Conservation (phyloP, 2,113 vertebrate species). For the Vulpes ferrilata region DNA sequence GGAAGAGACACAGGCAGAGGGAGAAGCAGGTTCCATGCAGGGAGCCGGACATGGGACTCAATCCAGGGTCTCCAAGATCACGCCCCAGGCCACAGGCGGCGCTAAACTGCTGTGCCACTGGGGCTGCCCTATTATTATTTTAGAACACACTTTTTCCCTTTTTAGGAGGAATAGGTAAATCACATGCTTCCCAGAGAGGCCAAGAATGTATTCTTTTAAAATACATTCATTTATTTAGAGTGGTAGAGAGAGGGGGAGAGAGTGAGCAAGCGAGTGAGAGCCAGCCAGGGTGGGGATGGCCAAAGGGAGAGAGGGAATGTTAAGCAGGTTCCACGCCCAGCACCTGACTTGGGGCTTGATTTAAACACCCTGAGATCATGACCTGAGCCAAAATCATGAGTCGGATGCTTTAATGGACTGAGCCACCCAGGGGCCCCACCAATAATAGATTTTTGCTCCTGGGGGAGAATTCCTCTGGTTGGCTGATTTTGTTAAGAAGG, state of each 20-base stretch:
- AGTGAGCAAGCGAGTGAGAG: accelerated
- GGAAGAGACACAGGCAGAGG: no score
- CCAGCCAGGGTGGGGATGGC: background rate
- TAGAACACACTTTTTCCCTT: background rate
- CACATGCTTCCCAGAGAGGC: background rate
- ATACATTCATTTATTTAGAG: background rate
- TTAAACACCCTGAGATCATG: background rate
- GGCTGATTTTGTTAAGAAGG: background rate
- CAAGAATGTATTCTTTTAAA: background rate
- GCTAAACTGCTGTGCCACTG: no score
- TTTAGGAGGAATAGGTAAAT: background rate
- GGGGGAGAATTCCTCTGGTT: background rate
- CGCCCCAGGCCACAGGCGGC: no score
- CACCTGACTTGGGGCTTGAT: background rate
- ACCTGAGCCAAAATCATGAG: background rate
- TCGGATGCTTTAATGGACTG: background rate
- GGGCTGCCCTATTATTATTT: no score
- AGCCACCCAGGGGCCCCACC: background rate
- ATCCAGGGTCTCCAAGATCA: no score
- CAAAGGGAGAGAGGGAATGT: background rate
- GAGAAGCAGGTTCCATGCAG: no score
- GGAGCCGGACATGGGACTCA: no score
- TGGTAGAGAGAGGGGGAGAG: no score
- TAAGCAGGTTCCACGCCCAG: background rate
- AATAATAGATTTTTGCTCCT: background rate